A percentile compares a stretch with the other conserved stretches of the same genome.
Evolutionary conservation across 2,888 invertebrate genomes (phyloP).

Genomic region (Andrena trimmerana): DNA sequence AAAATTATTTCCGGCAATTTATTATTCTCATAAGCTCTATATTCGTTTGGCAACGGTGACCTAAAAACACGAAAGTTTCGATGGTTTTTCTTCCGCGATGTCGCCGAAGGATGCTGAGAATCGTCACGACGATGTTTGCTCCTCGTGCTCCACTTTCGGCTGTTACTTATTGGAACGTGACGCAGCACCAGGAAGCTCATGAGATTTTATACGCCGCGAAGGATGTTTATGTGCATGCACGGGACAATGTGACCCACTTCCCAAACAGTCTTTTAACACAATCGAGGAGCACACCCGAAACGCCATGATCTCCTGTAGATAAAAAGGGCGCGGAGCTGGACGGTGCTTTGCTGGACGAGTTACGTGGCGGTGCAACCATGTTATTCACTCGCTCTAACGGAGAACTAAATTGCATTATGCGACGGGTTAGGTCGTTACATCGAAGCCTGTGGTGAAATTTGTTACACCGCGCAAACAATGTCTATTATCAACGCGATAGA

Average conservation of each 20-base stretch:
- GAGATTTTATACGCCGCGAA: slow-evolving; percentile 47
- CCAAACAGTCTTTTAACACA: slow-evolving; percentile 37
- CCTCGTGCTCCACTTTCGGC: slow-evolving; percentile 34
- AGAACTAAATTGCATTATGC: background rate
- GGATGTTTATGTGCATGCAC: slow-evolving; percentile 47
- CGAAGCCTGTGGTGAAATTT: background rate
- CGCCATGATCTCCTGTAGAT: slow-evolving; percentile 41
- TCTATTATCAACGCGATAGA: no score
- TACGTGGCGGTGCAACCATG: slow-evolving; percentile 6
- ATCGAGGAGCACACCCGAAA: slow-evolving; percentile 36
- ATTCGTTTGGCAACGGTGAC: background rate
- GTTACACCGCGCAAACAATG: background rate
- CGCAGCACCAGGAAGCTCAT: slow-evolving; percentile 46
- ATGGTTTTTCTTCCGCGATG: background rate
- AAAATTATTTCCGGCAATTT: no score
- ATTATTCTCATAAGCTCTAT: no score
- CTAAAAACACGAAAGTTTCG: background rate
- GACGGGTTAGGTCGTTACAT: background rate
- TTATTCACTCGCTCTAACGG: slow-evolving; percentile 16
- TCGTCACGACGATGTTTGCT: slow-evolving; percentile 29
- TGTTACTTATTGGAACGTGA: slow-evolving; percentile 45
- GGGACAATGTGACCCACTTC: slow-evolving; percentile 48
- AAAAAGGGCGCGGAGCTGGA: slow-evolving; percentile 43
- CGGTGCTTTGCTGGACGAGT: background rate
- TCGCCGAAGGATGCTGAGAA: background rate